Conservation (phyloP, 1,140 invertebrate genomes). For the Drosophila malerkotliana region DNA sequence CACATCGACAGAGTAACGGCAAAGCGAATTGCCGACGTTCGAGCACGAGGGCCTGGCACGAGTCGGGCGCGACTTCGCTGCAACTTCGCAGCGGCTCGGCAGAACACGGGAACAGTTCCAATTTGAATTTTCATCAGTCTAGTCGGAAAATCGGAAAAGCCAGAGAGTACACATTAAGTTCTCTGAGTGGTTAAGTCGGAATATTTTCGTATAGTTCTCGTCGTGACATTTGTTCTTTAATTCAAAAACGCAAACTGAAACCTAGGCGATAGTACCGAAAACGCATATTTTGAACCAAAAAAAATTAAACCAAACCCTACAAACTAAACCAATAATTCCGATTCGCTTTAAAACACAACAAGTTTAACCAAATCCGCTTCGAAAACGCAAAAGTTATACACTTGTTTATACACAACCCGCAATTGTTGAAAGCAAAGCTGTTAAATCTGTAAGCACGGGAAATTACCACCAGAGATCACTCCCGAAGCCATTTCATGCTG, state of each 20-base stretch:
- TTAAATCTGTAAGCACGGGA: conserved; percentile 72
- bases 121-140: conserved; percentile 5
- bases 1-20: not conserved
- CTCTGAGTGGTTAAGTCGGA: conserved; percentile 84
- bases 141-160: conserved; percentile 29
- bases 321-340: conserved; percentile 45
- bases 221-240: conserved; percentile 81
- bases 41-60: not conserved
- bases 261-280: conserved; percentile 46
- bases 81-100: conserved; percentile 4
- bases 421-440: conserved; percentile 67
- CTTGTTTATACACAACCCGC: conserved; percentile 50
- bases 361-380: conserved; percentile 71
- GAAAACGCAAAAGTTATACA: conserved; percentile 60
- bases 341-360: conserved; percentile 42
- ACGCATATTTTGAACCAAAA: conserved; percentile 41
- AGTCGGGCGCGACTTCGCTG: conserved; percentile 3
- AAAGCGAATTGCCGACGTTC: conserved; percentile 1
- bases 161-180: conserved; percentile 80
- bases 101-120: conserved; percentile 6
- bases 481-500: conserved; percentile 22
- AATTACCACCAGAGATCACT: conserved; percentile 19
- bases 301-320: conserved; percentile 36
- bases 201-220: conserved; percentile 83
- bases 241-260: conserved; percentile 63